A percentile compares a stretch with the other conserved stretches of the same genome.
Conservation (phyloP, 2,113 vertebrate species). For the Corapipo altera region DNA sequence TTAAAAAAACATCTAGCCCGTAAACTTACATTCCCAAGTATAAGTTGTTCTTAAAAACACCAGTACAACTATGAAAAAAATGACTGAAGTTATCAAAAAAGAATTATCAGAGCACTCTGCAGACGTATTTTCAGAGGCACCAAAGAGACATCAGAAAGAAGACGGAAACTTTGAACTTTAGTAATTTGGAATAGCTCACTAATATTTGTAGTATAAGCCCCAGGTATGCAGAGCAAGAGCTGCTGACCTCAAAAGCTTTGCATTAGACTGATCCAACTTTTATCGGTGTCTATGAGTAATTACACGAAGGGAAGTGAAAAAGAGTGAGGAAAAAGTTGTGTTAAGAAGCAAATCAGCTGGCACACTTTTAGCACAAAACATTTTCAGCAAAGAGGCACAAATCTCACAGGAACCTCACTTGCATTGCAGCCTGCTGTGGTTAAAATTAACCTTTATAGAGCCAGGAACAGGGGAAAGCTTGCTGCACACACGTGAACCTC, state of each 20-base stretch:
- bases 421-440: conserved; percentile 13
- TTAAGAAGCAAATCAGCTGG: conserved; percentile 18
- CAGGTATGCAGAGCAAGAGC: conserved; percentile 37
- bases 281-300: neutral
- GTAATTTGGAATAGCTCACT: conserved; percentile 26
- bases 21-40: neutral
- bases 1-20: neutral
- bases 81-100: conserved; percentile 2
- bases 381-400: conserved; percentile 28
- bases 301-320: neutral
- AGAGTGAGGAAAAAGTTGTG: neutral
- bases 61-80: neutral
- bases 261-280: neutral
- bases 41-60: neutral
- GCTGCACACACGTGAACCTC: conserved; percentile 11
- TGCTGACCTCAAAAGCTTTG: conserved; percentile 54
- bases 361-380: conserved; percentile 3
- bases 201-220: conserved; percentile 9
- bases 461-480: neutral
- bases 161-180: neutral
- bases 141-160: conserved; percentile 41
- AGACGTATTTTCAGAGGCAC: conserved; percentile 30
- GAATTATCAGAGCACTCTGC: neutral
- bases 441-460: conserved; percentile 50
- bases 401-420: conserved; percentile 19